Conservation (phyloP, 2,797 vertebrate genomes). For the Muscicapa striata region DNA sequence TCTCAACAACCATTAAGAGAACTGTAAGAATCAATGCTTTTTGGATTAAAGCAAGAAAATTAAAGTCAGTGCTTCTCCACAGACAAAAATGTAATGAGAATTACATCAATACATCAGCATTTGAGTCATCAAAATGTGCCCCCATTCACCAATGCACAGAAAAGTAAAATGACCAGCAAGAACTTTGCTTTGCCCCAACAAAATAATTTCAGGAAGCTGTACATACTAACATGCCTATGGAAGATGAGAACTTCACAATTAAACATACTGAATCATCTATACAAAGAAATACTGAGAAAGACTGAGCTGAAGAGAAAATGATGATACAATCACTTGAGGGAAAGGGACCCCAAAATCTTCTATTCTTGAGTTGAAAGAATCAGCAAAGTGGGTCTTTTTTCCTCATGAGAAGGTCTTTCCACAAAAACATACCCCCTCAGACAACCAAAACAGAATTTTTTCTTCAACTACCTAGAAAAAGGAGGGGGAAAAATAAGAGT, state of each 20-base stretch:
- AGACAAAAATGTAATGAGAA: neutral
- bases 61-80: neutral
- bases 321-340: neutral
- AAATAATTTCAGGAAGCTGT: neutral
- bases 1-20: slow-evolving; percentile 20
- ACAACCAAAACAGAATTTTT: neutral
- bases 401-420: neutral
- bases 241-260: neutral
- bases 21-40: neutral
- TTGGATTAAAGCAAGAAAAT: neutral
- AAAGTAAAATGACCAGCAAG: neutral
- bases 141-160: neutral
- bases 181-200: neutral
- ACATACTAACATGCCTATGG: neutral
- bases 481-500: fast-evolving
- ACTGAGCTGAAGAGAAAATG: neutral
- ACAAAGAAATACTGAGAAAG: neutral
- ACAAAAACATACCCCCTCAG: neutral
- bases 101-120: neutral
- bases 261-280: neutral
- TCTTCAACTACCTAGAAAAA: neutral
- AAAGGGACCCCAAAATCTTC: neutral
- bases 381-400: neutral
- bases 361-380: neutral
- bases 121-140: neutral